Percentiles rank a stretch among this genome's conserved stretches.
Evolutionary conservation across 2,888 invertebrate species (phyloP).

Genomic region (Linyphia triangularis): DNA sequence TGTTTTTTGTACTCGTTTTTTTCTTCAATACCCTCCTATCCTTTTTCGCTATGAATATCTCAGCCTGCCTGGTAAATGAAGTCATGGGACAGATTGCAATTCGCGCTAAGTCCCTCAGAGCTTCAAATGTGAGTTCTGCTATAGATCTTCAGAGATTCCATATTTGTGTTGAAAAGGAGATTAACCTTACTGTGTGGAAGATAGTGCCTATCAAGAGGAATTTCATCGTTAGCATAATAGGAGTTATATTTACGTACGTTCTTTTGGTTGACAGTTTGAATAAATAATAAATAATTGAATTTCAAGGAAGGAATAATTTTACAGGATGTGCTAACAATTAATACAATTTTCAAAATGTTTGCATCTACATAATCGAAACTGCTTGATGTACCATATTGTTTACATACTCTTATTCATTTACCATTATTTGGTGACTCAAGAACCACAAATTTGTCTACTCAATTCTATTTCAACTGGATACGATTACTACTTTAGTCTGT

Average conservation of each 20-base stretch:
- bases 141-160: not conserved
- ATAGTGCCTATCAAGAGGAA: not conserved
- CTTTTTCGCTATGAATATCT: not conserved
- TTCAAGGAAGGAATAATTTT: no score
- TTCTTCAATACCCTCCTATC: not conserved
- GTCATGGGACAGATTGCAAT: not conserved
- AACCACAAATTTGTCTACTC: no score
- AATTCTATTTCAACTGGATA: no score
- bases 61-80: slow-evolving; percentile 2
- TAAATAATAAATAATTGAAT: no score
- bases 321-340: no score
- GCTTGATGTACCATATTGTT: no score
- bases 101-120: not conserved
- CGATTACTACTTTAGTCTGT: no score
- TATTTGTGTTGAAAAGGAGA: not conserved
- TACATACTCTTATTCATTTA: no score
- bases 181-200: slow-evolving; percentile 6
- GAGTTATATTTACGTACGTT: not conserved
- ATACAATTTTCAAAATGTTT: no score
- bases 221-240: not conserved
- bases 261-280: not conserved
- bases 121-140: not conserved
- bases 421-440: no score
- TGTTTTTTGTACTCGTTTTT: not conserved
- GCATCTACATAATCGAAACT: no score